Base-by-base conservation (phyloP, 2,888 invertebrate genomes). In the Ariolimax columbianus region DNA sequence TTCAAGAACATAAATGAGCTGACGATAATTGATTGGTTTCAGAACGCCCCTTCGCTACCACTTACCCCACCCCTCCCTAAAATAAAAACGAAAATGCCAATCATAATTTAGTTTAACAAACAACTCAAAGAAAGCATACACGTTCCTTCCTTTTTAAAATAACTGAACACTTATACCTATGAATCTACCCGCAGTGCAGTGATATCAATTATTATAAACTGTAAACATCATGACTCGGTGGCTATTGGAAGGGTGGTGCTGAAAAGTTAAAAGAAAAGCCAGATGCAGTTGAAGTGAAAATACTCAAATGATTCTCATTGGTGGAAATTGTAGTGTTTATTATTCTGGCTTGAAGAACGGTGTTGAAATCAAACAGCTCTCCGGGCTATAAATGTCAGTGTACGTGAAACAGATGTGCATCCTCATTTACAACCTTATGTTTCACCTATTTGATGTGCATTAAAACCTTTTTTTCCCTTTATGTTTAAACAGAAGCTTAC, bases 241-340 rank as follows among this genome's bases (percentile, higher is more conserved):
- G n/a, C n/a, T n/a, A n/a, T n/a, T n/a, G n/a, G n/a, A 55, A 23
- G 3, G 19, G 38, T 14, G 9, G 26, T 36, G 23, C 19, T 30
- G 43, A 51, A 51, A 51, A 17, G 14, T 17, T 55, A 55, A 66
- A 80, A 36, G 33, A 40, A 33, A 68, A 19, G 0, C 51, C 51
- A 77, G 75, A 30, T 47, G n/a, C 47, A 30, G 47, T 77, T 47
- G 51, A 77, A 77, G 75, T 43, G 51, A 47, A 51, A 51, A 77
- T 47, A 51, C 51, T 77, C 51, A 77, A 77, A 47, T 33, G 75
- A 77, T 51, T 51, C 30, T 51, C 51, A 43, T 26, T 17, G 43
- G 51, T 51, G 30, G 75, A 59, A 78, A 78, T 59, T 78, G 78
- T 36, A 63, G 36, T 78, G 78, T 78, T 78, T 78, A 78, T 78